Base-by-base conservation (phyloP, 2,797 vertebrate species). In the Intellagama lesueurii region DNA sequence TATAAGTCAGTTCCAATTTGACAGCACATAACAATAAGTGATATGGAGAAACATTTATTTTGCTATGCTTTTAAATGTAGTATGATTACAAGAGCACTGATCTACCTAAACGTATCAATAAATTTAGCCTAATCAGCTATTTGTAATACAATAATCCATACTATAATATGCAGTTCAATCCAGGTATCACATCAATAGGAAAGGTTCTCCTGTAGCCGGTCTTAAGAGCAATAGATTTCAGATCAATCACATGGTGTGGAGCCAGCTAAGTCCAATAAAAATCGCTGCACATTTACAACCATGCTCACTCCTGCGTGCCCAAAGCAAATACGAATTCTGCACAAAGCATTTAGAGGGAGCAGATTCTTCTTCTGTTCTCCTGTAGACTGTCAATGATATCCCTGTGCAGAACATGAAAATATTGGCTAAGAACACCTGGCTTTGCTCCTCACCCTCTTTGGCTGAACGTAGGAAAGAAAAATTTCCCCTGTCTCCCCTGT, bases 131-230 rank as follows among this genome's bases (percentile, higher is more conserved):
- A 88, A 49, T 49, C 56, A 64, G 30, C 28, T 76, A 49, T 68
- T 60, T 60, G 44, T 66, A 70, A 81, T 60, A 56, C 30, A 80
- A 87, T 87, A 87, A 87, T 35, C 77, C 17, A 35, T 40, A 70
- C 24, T 47, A 24, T 30, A 83, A 87, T 44, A 26, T 40, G 52
- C 32, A 32, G 49, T 56, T 56, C 52, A 87, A 81, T 87, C 16
- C 66, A 80, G 78, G 78, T 87, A 70, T 56, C 26, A 60, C 35
- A 60, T 47, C 28, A 64, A 60, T 60, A 81, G 79, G n/a, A 81
- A 68, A n/a, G 28, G 19, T 68, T n/a, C 14, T n/a, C 66, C 30
- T 47, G 60, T 30, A 78, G n/a, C 60, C 8, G 28, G 30, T 44
- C 19, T 77, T n/a, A 76, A 64, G 28, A 77, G 68, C 77, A 81